These are phyloP conservation scores for Tipula confusa DNA, from an alignment of 2,888 invertebrate genomes.

Conservation along the genomic window DNA sequence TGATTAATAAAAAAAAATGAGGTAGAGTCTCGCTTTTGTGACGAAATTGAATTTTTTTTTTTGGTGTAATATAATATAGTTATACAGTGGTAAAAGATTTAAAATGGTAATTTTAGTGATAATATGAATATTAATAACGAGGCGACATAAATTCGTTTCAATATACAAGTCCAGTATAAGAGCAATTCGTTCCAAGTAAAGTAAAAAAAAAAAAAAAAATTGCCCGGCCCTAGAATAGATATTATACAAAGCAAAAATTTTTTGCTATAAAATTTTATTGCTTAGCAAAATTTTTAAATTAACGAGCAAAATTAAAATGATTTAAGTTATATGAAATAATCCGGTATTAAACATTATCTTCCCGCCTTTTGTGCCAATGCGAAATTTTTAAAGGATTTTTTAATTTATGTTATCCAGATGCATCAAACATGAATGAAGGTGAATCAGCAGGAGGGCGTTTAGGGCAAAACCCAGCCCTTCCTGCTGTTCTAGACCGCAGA, in stretches of 20 bases:
- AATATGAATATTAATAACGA: neutral
- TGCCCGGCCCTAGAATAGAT: neutral
- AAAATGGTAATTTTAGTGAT: neutral
- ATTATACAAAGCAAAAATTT: neutral
- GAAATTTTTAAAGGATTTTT: neutral
- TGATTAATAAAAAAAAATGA: slow-evolving; percentile 41
- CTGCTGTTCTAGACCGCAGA: slow-evolving; percentile 52
- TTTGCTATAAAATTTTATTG: neutral
- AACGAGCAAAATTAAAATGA: neutral
- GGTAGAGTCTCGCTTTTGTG: slow-evolving; percentile 38
- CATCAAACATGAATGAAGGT: slow-evolving; percentile 52
- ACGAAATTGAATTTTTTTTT: slow-evolving; percentile 33
- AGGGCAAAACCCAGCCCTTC: slow-evolving; percentile 51
- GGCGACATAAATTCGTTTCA: neutral
- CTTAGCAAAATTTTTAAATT: neutral
- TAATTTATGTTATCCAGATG: slow-evolving; percentile 42
- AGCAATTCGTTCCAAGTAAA: neutral
- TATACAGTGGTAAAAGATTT: neutral
- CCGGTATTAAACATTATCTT: neutral
- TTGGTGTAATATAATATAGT: neutral
- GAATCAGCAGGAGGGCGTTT: slow-evolving; percentile 52
- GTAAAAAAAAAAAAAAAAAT: neutral
- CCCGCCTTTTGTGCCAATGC: neutral
- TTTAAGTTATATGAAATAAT: neutral
- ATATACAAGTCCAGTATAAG: neutral